phyloP scores from a whole-genome alignment of 2,888 invertebrate species.

The Gastracanthus pulcherrimus region DNA sequence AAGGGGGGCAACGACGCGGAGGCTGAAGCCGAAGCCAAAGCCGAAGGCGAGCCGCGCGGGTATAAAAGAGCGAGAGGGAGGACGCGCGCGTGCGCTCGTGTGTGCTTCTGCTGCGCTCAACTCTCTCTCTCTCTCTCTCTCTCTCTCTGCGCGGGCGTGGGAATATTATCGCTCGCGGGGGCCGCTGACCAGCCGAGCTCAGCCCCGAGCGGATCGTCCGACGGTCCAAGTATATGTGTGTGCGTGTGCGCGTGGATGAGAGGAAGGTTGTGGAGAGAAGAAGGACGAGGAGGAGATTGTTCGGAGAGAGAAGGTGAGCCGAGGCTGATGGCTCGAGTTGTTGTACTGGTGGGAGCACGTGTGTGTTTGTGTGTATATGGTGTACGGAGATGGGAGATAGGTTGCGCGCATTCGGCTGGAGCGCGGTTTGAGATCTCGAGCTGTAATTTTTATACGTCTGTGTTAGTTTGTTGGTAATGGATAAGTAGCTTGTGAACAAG shows the following conservation, averaged over 20 bases:
- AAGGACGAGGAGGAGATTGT: background rate
- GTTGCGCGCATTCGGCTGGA: too few species aligned
- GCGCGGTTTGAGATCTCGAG: background rate
- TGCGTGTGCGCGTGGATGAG: background rate
- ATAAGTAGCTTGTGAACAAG: too few species aligned
- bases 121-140: too few species aligned
- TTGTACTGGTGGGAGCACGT: background rate
- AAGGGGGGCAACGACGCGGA: background rate
- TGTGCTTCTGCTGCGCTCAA: conserved; percentile 34
- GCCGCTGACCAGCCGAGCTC: conserved; percentile 64
- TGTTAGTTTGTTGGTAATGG: too few species aligned
- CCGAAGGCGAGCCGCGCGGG: background rate
- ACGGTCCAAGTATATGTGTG: conserved; percentile 6
- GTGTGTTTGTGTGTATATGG: background rate
- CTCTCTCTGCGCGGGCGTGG: conserved; percentile 65
- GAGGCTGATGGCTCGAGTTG: background rate
- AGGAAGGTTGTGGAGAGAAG: background rate
- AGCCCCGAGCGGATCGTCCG: conserved; percentile 37
- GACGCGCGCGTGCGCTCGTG: conserved; percentile 54
- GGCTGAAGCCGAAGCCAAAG: background rate
- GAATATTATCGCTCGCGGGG: conserved; percentile 70
- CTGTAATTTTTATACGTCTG: background rate
- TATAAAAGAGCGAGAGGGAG: background rate
- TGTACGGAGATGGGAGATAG: background rate
- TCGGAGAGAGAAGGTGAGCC: conserved; percentile 13